These are phyloP conservation scores for Syngnathoides biaculeatus DNA, from an alignment of 2,113 vertebrate species.

Conservation along the genomic window DNA sequence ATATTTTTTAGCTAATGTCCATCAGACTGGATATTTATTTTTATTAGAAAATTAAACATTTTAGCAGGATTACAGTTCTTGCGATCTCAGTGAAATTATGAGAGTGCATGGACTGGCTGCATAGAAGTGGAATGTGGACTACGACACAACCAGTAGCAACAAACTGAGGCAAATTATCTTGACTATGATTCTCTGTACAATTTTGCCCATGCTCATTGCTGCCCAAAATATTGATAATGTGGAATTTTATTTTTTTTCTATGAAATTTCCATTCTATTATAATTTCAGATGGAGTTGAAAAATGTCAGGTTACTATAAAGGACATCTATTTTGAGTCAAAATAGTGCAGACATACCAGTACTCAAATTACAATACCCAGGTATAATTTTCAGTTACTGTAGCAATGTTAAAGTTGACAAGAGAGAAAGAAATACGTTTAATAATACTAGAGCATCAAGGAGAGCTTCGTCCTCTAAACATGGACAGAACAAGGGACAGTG, in stretches of 20 bases:
- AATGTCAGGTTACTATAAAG: too few relatives aligned
- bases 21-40: background rate
- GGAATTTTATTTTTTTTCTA: too few relatives aligned
- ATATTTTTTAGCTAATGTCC: background rate
- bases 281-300: background rate
- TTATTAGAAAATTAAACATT: background rate
- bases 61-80: background rate
- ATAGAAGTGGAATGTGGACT: background rate
- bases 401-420: background rate
- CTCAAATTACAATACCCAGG: background rate
- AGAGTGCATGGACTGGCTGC: background rate
- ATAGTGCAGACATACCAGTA: background rate
- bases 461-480: slow-evolving; percentile 2
- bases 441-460: background rate
- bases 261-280: too few relatives aligned
- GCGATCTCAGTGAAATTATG: background rate
- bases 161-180: background rate
- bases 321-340: background rate
- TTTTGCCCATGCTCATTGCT: too few relatives aligned
- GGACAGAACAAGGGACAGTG: background rate
- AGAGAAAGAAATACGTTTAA: slow-evolving; percentile 3
- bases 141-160: background rate
- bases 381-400: background rate
- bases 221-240: too few relatives aligned
- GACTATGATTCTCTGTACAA: background rate